Percentiles rank a stretch among this genome's conserved stretches.
Evolutionary conservation across 2,888 invertebrate genomes (phyloP).

Genomic region (Acrobasis suavella): DNA sequence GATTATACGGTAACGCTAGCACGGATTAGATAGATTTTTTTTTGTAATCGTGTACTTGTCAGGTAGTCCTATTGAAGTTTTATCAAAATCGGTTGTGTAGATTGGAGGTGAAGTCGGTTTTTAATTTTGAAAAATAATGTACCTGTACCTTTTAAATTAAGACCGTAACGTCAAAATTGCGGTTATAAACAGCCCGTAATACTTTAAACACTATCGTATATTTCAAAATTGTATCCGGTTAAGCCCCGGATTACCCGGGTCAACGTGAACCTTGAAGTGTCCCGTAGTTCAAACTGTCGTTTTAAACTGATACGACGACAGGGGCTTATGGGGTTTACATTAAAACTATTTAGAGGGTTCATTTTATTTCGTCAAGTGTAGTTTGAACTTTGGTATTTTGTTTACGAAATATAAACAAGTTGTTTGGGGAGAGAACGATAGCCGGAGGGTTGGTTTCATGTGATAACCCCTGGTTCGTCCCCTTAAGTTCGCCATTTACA

Average conservation of each 20-base stretch:
- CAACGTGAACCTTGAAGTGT: background rate
- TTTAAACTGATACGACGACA: constrained; percentile 22
- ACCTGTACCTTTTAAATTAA: no score
- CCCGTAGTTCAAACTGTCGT: constrained; percentile 9
- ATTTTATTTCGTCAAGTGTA: constrained; percentile 19
- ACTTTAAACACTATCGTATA: constrained; percentile 12
- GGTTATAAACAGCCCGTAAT: background rate
- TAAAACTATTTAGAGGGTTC: constrained; percentile 15
- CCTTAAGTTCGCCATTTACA: no score
- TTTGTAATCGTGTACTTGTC: no score
- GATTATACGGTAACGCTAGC: no score
- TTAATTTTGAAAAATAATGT: no score
- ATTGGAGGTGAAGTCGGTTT: no score
- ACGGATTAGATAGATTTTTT: no score
- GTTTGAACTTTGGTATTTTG: background rate
- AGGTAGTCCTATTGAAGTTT: no score
- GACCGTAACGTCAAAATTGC: background rate
- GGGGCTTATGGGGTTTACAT: constrained; percentile 8
- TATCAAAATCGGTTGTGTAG: no score
- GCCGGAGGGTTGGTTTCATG: no score
- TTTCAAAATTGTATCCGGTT: constrained; percentile 17
- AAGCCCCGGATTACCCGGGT: constrained; percentile 16
- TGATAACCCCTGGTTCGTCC: no score
- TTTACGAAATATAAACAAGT: background rate
- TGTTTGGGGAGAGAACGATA: no score